phyloP scores from a whole-genome alignment of 2,888 invertebrate species.

The Sarcophaga subvicina region DNA sequence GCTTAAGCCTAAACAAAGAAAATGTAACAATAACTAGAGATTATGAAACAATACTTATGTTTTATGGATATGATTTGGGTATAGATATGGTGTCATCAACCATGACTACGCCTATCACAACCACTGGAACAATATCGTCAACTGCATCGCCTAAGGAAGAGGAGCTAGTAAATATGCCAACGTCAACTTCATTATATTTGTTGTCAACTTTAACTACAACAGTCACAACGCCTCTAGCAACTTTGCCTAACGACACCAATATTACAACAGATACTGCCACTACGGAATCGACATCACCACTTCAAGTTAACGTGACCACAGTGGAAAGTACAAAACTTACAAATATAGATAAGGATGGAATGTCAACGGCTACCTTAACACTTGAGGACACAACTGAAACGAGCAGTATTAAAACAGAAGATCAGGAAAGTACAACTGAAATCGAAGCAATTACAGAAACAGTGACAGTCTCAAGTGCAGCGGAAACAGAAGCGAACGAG shows the following conservation, averaged over 20 bases:
- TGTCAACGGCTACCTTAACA: conserved; percentile 19
- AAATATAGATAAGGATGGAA: conserved; percentile 51
- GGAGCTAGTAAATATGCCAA: neutral
- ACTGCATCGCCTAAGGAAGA: neutral
- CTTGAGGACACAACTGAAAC: conserved; percentile 40
- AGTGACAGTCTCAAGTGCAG: conserved; percentile 63
- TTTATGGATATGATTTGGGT: conserved; percentile 91
- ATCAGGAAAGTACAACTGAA: conserved; percentile 70
- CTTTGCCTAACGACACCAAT: neutral
- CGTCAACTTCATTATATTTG: conserved; percentile 5
- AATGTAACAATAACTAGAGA: conserved; percentile 89
- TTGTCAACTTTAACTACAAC: conserved; percentile 3
- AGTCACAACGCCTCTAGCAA: neutral
- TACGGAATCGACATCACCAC: conserved; percentile 56
- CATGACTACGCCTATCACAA: conserved; percentile 51
- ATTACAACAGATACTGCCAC: conserved; percentile 47
- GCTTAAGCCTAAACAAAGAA: conserved; percentile 89
- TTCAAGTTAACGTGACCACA: conserved; percentile 37
- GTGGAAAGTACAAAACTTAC: conserved; percentile 59
- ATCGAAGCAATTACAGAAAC: conserved; percentile 42
- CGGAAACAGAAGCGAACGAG: conserved; percentile 72
- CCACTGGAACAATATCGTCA: conserved; percentile 25
- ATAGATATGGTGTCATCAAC: conserved; percentile 78
- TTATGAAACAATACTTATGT: conserved; percentile 88
- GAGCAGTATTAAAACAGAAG: conserved; percentile 7